A percentile compares a stretch with the other conserved stretches of the same genome.
These are phyloP conservation scores for Bombus balteatus DNA, from an alignment of 1,140 invertebrate species.

Conservation along the genomic window DNA sequence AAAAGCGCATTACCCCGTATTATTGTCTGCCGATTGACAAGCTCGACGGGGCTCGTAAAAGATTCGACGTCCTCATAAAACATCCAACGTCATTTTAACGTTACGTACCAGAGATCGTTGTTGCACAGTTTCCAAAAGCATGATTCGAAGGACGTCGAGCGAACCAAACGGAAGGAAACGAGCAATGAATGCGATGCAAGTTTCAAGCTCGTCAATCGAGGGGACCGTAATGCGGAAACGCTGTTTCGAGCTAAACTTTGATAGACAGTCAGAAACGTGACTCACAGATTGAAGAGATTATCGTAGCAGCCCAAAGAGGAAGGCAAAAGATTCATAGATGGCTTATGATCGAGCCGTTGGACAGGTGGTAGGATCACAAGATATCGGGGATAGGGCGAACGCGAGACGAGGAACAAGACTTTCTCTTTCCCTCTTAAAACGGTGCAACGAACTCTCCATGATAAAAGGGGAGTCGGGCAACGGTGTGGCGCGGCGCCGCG, in stretches of 20 bases:
- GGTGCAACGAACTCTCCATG: constrained; percentile 55
- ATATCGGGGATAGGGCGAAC: neutral
- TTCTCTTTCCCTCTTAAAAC: constrained; percentile 48
- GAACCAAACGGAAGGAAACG: neutral
- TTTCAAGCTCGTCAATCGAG: constrained; percentile 13
- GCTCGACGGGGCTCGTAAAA: neutral
- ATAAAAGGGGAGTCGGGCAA: neutral
- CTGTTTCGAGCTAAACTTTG: neutral
- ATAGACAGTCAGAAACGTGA: constrained; percentile 14
- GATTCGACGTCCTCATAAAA: neutral
- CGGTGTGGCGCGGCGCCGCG: neutral
- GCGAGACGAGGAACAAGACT: constrained; percentile 24
- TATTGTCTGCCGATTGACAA: constrained; percentile 29
- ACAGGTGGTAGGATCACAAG: neutral
- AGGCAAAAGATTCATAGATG: neutral
- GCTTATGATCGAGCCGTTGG: neutral
- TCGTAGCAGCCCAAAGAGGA: neutral
- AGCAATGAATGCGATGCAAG: neutral
- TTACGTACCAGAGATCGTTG: neutral
- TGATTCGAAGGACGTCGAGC: neutral
- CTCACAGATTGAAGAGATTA: constrained; percentile 1
- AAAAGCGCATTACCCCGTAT: constrained; percentile 54
- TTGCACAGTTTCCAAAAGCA: neutral
- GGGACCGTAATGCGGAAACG: neutral
- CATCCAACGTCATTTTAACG: neutral